phyloP scores from a whole-genome alignment of 2,888 invertebrate species.

The Spialia ferax region DNA sequence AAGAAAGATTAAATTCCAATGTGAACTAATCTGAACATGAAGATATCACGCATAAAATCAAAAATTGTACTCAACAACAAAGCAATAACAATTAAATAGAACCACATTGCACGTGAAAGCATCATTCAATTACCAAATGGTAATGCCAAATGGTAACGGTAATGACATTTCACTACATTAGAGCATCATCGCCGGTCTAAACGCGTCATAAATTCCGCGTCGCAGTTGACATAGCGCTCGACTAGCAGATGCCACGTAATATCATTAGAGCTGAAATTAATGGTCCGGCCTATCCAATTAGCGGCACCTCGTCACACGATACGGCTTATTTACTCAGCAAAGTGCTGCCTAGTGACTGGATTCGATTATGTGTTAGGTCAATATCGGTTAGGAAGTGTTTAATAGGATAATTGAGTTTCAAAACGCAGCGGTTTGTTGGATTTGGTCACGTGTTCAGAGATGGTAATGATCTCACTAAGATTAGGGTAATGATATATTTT shows the following conservation, averaged over 20 bases:
- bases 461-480: neutral
- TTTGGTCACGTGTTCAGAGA: neutral
- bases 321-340: slow-evolving; percentile 32
- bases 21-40: too few relatives aligned
- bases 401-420: slow-evolving; percentile 9
- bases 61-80: neutral
- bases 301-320: slow-evolving; percentile 45
- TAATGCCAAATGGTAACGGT: slow-evolving; percentile 16
- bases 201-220: slow-evolving; percentile 33
- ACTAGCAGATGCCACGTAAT: slow-evolving; percentile 45
- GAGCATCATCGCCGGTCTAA: slow-evolving; percentile 19
- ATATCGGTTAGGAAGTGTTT: slow-evolving; percentile 3
- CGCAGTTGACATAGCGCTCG: slow-evolving; percentile 14
- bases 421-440: neutral
- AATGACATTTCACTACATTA: slow-evolving; percentile 21
- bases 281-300: slow-evolving; percentile 52
- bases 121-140: slow-evolving; percentile 8
- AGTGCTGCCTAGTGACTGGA: slow-evolving; percentile 20
- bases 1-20: too few relatives aligned
- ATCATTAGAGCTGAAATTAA: slow-evolving; percentile 51
- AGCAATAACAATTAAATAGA: neutral
- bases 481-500: too few relatives aligned
- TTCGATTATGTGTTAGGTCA: slow-evolving; percentile 27
- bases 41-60: too few relatives aligned
- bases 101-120: neutral